Conservation (phyloP, 2,797 vertebrate genomes). For the Hydrolagus colliei region DNA sequence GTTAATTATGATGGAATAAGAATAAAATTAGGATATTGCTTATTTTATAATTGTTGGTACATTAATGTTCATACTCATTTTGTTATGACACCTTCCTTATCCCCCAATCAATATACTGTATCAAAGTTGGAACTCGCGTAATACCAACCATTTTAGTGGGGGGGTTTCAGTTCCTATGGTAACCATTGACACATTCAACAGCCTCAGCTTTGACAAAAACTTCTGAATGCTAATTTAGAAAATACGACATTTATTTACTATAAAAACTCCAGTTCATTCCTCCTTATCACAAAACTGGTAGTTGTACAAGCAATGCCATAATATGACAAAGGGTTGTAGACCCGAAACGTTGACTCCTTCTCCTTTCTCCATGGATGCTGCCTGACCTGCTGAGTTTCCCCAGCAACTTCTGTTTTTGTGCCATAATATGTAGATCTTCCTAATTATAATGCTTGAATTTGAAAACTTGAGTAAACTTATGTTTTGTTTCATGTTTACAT, state of each 20-base stretch:
- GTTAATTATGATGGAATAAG: neutral
- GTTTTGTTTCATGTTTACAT: constrained; percentile 10
- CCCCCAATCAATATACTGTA: neutral
- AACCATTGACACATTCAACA: neutral
- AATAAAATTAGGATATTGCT: neutral
- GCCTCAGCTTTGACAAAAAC: neutral
- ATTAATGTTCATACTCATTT: neutral
- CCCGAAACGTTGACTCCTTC: no score
- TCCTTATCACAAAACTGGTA: neutral
- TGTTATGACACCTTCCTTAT: neutral
- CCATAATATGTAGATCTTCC: neutral
- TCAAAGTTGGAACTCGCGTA: neutral
- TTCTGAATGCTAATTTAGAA: neutral
- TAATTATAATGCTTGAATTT: neutral
- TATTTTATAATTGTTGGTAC: neutral
- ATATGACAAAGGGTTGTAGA: no score
- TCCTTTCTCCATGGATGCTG: no score
- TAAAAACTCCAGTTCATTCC: neutral
- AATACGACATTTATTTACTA: neutral
- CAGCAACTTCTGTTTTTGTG: no score
- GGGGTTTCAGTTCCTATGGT: neutral
- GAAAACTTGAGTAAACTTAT: no score
- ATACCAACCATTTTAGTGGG: neutral
- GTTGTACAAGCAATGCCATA: neutral
- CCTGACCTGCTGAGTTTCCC: no score